These are phyloP conservation scores for Zelleria hepariella DNA, from an alignment of 2,888 invertebrate species.

Conservation along the genomic window DNA sequence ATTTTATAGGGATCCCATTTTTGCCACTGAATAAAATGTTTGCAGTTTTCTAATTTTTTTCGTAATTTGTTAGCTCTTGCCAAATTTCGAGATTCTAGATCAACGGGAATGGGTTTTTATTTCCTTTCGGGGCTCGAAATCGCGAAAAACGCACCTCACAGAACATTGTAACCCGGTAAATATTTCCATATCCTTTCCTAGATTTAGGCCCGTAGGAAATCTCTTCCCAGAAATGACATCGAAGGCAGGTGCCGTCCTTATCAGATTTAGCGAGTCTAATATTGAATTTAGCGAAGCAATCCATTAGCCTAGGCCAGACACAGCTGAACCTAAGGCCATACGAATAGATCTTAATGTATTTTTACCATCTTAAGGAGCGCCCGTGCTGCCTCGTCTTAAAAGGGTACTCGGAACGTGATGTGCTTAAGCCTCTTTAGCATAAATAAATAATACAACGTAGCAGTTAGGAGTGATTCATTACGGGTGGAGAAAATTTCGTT, in stretches of 20 bases:
- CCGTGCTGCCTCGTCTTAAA: constrained; percentile 3
- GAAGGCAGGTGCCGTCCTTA: neutral
- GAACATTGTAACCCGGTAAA: too few species aligned
- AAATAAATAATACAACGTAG: constrained; percentile 50
- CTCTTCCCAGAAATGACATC: neutral
- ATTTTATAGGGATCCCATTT: too few species aligned
- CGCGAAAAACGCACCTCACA: too few species aligned
- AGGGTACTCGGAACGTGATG: constrained; percentile 12
- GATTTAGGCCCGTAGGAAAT: too few species aligned
- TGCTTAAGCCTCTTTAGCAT: constrained; percentile 51
- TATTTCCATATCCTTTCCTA: too few species aligned
- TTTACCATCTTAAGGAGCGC: constrained; percentile 1
- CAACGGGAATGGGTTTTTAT: too few species aligned
- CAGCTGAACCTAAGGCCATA: neutral
- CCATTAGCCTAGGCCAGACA: neutral
- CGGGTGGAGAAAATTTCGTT: constrained; percentile 41
- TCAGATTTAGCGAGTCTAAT: neutral
- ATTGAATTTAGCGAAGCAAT: neutral
- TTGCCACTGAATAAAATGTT: too few species aligned
- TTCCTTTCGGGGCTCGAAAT: too few species aligned
- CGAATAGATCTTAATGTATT: constrained; percentile 2
- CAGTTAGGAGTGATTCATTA: constrained; percentile 51
- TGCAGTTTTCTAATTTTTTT: too few species aligned
- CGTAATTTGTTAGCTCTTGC: too few species aligned
- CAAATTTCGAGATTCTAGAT: too few species aligned